Conservation (phyloP, 1,140 invertebrate species). For the Magallana ariakensis region DNA sequence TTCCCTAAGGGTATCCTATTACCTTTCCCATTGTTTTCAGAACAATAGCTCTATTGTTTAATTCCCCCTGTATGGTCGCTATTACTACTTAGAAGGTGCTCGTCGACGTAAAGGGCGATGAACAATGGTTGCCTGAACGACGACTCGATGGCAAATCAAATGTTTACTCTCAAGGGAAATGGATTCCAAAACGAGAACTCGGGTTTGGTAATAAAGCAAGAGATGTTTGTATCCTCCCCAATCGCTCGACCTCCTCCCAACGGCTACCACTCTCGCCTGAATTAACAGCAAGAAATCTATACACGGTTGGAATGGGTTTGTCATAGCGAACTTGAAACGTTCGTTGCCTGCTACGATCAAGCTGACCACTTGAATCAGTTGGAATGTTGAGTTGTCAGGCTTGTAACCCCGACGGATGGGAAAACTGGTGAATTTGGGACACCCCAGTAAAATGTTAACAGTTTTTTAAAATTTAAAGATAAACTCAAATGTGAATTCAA, state of each 20-base stretch:
- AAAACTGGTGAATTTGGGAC: constrained; percentile 10
- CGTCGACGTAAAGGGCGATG: not conserved
- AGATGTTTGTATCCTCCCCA: constrained; percentile 28
- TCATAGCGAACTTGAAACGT: not conserved
- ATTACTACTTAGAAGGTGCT: constrained; percentile 46
- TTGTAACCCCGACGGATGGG: not conserved
- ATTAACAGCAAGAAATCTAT: constrained; percentile 46
- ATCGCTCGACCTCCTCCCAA: constrained; percentile 46
- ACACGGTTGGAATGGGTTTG: constrained; percentile 44
- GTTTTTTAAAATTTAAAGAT: too few species aligned
- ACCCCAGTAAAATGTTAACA: too few species aligned
- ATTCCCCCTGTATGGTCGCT: too few species aligned
- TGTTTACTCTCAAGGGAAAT: not conserved
- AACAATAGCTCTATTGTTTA: too few species aligned
- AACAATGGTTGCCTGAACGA: constrained; percentile 22
- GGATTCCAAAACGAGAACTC: not conserved
- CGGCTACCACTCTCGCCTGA: constrained; percentile 49
- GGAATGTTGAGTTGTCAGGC: not conserved
- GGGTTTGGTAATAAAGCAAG: not conserved
- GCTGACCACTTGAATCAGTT: constrained; percentile 3
- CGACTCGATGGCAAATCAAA: constrained; percentile 6
- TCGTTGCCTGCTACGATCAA: not conserved
- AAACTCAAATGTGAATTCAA: too few species aligned
- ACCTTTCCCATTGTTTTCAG: too few species aligned
- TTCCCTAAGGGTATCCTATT: too few species aligned